Evolutionary conservation across 2,888 invertebrate species (phyloP).

Genomic region (Habroteleia sp.): DNA sequence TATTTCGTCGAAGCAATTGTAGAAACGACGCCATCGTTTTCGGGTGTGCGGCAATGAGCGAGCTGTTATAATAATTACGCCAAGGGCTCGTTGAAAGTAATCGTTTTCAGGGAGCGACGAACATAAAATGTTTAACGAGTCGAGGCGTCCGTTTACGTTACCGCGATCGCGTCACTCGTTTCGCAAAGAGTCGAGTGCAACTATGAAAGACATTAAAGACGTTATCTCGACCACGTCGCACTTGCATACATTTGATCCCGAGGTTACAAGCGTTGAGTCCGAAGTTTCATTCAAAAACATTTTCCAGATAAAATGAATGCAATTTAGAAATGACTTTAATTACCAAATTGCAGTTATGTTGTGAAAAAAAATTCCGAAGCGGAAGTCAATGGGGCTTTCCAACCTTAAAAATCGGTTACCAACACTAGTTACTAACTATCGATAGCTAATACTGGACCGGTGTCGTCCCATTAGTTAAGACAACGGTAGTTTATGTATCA

Average conservation of each 20-base stretch:
- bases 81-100: conserved; percentile 53
- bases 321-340: neutral
- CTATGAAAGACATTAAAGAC: conserved; percentile 63
- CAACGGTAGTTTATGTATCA: no score
- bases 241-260: conserved; percentile 26
- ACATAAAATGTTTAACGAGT: conserved; percentile 57
- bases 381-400: no score
- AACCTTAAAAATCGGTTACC: no score
- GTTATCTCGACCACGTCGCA: conserved; percentile 65
- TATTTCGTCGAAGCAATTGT: conserved; percentile 33
- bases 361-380: no score
- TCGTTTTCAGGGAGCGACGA: conserved; percentile 45
- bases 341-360: neutral
- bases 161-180: conserved; percentile 23
- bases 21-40: conserved; percentile 37
- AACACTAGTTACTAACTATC: no score
- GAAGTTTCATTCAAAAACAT: neutral
- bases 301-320: neutral
- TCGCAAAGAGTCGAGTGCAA: conserved; percentile 13
- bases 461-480: no score
- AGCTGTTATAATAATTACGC: conserved; percentile 41
- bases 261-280: conserved; percentile 9
- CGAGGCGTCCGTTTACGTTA: conserved; percentile 22
- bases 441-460: no score
- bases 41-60: conserved; percentile 25